Evolutionary conservation across 2,113 vertebrate species (phyloP), one percentile per base, ranked within the genome.

Genomic region (Phaetusa simplex): DNA sequence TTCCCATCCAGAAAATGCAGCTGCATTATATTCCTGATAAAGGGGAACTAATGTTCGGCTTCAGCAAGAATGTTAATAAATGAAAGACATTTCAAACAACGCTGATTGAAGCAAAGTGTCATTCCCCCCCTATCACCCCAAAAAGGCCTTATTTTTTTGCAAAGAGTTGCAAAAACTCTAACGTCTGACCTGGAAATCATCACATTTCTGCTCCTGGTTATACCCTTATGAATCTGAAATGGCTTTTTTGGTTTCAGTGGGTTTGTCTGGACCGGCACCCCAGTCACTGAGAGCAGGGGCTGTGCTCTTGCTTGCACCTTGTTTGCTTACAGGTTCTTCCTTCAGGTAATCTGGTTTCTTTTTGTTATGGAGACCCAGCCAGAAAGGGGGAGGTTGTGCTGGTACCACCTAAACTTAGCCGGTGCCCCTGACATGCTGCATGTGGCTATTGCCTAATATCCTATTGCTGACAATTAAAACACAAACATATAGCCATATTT

Each of bases 401-500:
- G 1, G 24, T 61, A 50, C 65, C 92, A 97, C 95, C 74, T 65
- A 89, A 89, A 62, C 62, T 58, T 13, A 90, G 61, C 26, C 88
- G 64, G 96, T 85, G 94, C 91, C 71, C 93, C 71, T 94, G 94
- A 97, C 91, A 94, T 15, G 89, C 79, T 66, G 78, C 93, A 83
- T 95, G 93, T 78, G 94, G 87, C 82, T 96, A 9, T 94, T 95
- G 94, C 93, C 53, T 89, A 94, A 95, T 89, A 90, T 78, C 84
- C 84, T 74, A 55, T 16, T 36, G 78, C 84, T 91, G 91, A 97
- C 93, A 95, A 94, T 93, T 73, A 85, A 80, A 96, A 80, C 81
- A 95, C 94, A 97, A 97, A 96, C 94, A 94, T 89, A 83, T 15
- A 89, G 96, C 96, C 95, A 91, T 82, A 82, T 91, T 96, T 96